Evolutionary conservation across 2,113 vertebrate species (phyloP).

Genomic region (Heterotis niloticus): DNA sequence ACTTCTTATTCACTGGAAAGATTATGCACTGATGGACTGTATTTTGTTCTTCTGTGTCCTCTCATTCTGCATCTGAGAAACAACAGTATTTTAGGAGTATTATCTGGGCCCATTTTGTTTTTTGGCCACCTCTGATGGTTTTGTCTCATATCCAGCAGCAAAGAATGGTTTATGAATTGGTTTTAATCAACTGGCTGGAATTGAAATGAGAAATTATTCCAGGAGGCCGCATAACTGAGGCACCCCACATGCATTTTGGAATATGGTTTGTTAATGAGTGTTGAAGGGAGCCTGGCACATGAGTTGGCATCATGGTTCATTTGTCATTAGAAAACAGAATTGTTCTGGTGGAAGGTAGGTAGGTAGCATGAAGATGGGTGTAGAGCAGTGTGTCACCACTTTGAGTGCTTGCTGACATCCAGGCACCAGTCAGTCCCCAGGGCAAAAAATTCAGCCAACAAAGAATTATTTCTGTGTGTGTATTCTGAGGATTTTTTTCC

Average conservation of each 20-base stretch:
- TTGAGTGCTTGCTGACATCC: not conserved
- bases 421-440: not conserved
- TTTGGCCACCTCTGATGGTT: conserved; percentile 37
- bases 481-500: too few species aligned
- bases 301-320: not conserved
- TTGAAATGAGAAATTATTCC: conserved; percentile 54
- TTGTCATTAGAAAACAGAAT: conserved; percentile 27
- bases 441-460: not conserved
- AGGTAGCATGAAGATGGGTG: not conserved
- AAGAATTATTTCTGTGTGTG: not conserved
- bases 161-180: conserved; percentile 56
- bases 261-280: conserved; percentile 58
- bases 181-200: conserved; percentile 59
- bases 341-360: conserved; percentile 10
- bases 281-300: conserved; percentile 57
- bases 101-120: conserved; percentile 7
- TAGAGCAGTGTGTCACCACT: conserved; percentile 21
- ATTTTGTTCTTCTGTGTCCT: too few species aligned
- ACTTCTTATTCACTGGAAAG: too few species aligned
- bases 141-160: conserved; percentile 34
- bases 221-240: conserved; percentile 50
- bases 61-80: not conserved
- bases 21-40: too few species aligned
- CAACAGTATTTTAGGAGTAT: not conserved
- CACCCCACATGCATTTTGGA: conserved; percentile 49